Evolutionary conservation across 2,113 vertebrate species (phyloP).

Genomic region (Pristiophorus japonicus): DNA sequence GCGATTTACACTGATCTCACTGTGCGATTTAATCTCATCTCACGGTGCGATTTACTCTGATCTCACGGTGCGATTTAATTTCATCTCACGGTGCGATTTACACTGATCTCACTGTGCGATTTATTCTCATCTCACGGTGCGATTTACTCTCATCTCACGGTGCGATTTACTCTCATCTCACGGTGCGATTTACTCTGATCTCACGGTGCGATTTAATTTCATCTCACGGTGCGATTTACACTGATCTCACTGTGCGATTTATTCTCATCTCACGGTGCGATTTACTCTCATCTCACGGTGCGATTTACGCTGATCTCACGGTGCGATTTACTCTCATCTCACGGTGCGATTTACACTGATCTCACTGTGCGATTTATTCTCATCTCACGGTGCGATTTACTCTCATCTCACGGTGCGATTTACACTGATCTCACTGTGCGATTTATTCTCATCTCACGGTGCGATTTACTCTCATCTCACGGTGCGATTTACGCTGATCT

Average conservation of each 20-base stretch:
- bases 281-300: not conserved
- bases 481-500: not conserved
- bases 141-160: too few relatives aligned
- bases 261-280: not conserved
- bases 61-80: too few relatives aligned
- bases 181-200: not conserved
- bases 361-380: not conserved
- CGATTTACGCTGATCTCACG: not conserved
- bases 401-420: not conserved
- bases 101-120: too few relatives aligned
- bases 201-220: not conserved
- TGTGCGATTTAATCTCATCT: too few relatives aligned
- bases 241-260: not conserved
- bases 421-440: not conserved
- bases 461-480: not conserved
- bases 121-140: too few relatives aligned
- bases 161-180: not conserved
- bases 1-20: too few relatives aligned
- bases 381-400: not conserved
- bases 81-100: too few relatives aligned
- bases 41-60: too few relatives aligned
- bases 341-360: not conserved
- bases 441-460: not conserved
- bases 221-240: not conserved
- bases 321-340: not conserved